phyloP scores from a whole-genome alignment of 2,797 vertebrate species.

The Antrozous pallidus region DNA sequence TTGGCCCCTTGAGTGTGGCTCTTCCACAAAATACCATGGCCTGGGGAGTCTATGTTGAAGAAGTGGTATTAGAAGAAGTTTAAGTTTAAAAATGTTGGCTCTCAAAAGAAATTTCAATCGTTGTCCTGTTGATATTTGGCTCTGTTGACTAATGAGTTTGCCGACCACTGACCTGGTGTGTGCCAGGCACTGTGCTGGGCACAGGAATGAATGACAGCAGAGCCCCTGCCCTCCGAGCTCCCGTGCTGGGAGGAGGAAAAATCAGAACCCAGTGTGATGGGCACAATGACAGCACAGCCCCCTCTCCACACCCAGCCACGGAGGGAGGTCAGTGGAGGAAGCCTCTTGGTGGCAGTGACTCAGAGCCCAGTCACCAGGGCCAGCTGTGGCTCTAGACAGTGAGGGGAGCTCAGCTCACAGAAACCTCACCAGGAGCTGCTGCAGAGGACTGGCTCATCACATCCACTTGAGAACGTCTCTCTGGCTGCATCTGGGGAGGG shows the following conservation, averaged over 20 bases:
- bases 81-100: too few relatives aligned
- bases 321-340: not conserved
- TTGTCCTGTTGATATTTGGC: too few relatives aligned
- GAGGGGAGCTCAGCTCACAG: not conserved
- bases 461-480: not conserved
- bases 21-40: too few relatives aligned
- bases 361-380: not conserved
- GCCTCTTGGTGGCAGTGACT: not conserved
- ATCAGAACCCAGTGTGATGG: accelerated
- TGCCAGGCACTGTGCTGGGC: not conserved
- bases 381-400: not conserved
- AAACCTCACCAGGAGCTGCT: not conserved
- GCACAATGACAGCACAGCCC: not conserved
- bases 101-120: too few relatives aligned
- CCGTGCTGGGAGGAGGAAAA: not conserved
- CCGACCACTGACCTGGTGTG: too few relatives aligned
- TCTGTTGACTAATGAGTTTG: too few relatives aligned
- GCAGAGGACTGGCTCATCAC: not conserved
- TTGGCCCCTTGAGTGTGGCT: too few relatives aligned
- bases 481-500: not conserved
- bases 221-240: not conserved
- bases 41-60: too few relatives aligned
- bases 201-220: not conserved
- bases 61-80: too few relatives aligned
- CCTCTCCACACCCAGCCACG: accelerated